A percentile compares a stretch with the other conserved stretches of the same genome.
Conservation (phyloP, 2,888 invertebrate genomes). For the Amphipyra berbera region DNA sequence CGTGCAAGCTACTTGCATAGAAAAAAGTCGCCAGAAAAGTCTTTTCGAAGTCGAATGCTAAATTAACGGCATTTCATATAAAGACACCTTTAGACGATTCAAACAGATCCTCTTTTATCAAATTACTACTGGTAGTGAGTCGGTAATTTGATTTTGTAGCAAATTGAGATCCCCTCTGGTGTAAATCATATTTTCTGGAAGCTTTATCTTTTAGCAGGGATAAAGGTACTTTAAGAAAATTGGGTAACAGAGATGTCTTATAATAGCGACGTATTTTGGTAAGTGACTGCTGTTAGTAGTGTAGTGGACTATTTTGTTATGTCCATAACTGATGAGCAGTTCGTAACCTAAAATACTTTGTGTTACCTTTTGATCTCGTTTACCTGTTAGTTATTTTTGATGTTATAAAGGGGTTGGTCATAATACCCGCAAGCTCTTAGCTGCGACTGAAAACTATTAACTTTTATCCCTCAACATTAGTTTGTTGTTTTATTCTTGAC, state of each 20-base stretch:
- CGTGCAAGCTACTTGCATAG: too few species aligned
- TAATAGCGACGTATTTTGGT: neutral
- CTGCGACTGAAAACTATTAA: too few species aligned
- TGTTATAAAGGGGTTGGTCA: too few species aligned
- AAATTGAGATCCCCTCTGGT: constrained; percentile 43
- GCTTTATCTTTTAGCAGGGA: constrained; percentile 31
- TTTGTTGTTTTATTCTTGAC: too few species aligned
- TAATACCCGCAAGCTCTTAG: too few species aligned
- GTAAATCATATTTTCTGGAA: constrained; percentile 52
- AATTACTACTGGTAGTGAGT: constrained; percentile 41
- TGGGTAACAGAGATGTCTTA: constrained; percentile 21
- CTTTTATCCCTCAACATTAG: too few species aligned
- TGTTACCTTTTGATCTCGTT: too few species aligned
- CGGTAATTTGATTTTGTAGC: constrained; percentile 48
- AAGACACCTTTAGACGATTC: constrained; percentile 18
- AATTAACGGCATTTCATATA: constrained; percentile 7
- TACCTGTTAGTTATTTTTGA: too few species aligned
- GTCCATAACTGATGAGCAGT: too few species aligned
- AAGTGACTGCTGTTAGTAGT: too few species aligned
- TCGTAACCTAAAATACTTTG: too few species aligned
- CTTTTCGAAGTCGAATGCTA: neutral
- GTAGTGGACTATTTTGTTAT: too few species aligned
- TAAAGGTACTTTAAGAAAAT: constrained; percentile 48
- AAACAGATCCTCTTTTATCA: constrained; percentile 39
- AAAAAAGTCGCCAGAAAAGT: neutral